A percentile compares a stretch with the other conserved stretches of the same genome.
Evolutionary conservation across 1,140 invertebrate genomes (phyloP).

Genomic region (Phocides pigmalion): DNA sequence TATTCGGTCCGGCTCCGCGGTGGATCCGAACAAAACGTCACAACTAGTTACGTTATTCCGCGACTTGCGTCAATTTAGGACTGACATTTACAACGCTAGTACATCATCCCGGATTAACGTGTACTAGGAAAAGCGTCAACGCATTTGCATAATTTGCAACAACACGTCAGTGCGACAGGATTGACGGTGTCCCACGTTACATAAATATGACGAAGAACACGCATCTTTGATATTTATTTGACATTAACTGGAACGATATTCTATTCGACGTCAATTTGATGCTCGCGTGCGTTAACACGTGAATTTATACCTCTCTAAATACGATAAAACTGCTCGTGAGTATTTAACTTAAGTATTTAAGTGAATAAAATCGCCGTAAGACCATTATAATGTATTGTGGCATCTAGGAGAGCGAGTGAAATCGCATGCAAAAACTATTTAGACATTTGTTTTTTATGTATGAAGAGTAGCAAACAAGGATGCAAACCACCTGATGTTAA

Average conservation of each 20-base stretch:
- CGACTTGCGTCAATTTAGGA: not conserved
- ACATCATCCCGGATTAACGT: slow-evolving; percentile 1
- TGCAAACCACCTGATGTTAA: too few species aligned
- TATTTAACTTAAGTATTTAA: not conserved
- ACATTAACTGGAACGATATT: slow-evolving; percentile 4
- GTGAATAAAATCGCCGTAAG: too few species aligned
- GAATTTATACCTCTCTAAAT: slow-evolving; percentile 4
- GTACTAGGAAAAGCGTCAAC: not conserved
- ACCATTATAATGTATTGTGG: too few species aligned
- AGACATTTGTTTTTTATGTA: too few species aligned
- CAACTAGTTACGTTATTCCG: not conserved
- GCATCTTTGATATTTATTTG: slow-evolving; percentile 8
- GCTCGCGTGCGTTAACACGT: not conserved
- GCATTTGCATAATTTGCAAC: slow-evolving; percentile 6
- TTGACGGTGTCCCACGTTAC: not conserved
- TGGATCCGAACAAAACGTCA: too few species aligned
- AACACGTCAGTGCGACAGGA: not conserved
- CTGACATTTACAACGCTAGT: not conserved
- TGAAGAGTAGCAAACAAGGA: too few species aligned
- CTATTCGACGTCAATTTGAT: slow-evolving; percentile 4
- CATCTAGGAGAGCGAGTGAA: too few species aligned
- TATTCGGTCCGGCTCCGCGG: too few species aligned
- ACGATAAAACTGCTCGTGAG: not conserved
- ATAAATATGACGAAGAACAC: slow-evolving; percentile 9
- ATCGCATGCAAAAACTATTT: too few species aligned